Base-by-base conservation (phyloP, 2,113 vertebrate genomes). In the Callopanchax toddi region DNA sequence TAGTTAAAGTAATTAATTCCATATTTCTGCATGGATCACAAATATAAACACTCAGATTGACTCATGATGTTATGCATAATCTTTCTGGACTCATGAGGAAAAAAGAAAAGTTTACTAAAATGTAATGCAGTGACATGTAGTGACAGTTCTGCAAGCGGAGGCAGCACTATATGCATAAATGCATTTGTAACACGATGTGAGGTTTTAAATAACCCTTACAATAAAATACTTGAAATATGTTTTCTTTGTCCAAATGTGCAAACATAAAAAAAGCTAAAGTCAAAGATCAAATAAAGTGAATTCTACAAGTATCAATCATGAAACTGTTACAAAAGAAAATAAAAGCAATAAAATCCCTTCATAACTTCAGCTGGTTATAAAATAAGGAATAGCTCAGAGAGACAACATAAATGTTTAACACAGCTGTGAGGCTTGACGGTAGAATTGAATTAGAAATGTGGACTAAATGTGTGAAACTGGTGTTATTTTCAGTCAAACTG, bases 391-490 rank as follows among this genome's bases (percentile, higher is more conserved):
- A 39, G 56, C 26, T n/a, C 40, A 53, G 32, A 62, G 15, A 69
- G 0, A 46, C 34, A 34, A 58, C 65, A 76, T 39, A 51, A 69
- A 75, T 77, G 40, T 74, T 81, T 69, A 45, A 78, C 64, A 39
- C 39, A 20, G 17, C 23, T 29, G 0, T 11, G 6, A 23, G 60
- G 51, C 49, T 65, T 11, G 5, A 15, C 18, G 42, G 64, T 0
- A 32, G 59, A 66, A 50, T 4, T 6, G 23, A 0, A 20, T 29
- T 1, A 56, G 40, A 34, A 9, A 55, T 48, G 49, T 36, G 61
- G 43, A 67, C 45, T 20, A 49, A 57, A 60, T 67, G 65, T 68
- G 71, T 60, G 62, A 74, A 74, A n/a, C n/a, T n/a, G n/a, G n/a
- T n/a, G n/a, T n/a, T n/a, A n/a, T n/a, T n/a, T n/a, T n/a, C n/a